Conservation (phyloP, 1,140 invertebrate species). For the Bathynomus jamesi region DNA sequence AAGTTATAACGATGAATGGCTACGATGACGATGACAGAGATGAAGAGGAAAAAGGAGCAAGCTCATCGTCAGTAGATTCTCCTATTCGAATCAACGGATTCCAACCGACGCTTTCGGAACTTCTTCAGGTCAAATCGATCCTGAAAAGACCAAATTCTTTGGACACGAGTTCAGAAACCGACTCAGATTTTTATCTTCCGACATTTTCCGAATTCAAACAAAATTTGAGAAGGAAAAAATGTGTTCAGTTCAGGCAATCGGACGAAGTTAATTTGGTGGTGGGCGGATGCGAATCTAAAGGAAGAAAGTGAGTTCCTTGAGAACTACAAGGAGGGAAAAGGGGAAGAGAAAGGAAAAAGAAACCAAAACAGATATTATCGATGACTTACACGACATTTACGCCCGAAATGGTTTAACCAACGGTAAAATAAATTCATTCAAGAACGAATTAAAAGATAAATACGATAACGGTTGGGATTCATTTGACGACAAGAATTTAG, state of each 20-base stretch:
- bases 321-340: slow-evolving; percentile 14
- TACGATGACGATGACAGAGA: slow-evolving; percentile 3
- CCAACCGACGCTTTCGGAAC: slow-evolving; percentile 26
- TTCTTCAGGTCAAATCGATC: slow-evolving; percentile 34
- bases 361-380: neutral
- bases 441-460: too few relatives aligned
- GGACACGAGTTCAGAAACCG: slow-evolving; percentile 36
- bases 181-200: slow-evolving; percentile 30
- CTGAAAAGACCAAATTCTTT: slow-evolving; percentile 33
- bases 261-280: slow-evolving; percentile 31
- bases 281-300: slow-evolving; percentile 23
- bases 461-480: too few relatives aligned
- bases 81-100: slow-evolving; percentile 16
- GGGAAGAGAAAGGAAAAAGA: slow-evolving; percentile 20
- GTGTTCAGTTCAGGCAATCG: slow-evolving; percentile 28
- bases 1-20: neutral
- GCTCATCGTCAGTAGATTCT: neutral
- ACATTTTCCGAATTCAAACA: slow-evolving; percentile 23
- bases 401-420: too few relatives aligned
- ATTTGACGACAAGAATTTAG: neutral
- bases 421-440: too few relatives aligned
- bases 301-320: slow-evolving; percentile 23
- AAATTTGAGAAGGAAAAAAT: slow-evolving; percentile 28
- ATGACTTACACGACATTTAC: slow-evolving; percentile 10
- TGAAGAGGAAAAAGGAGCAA: slow-evolving; percentile 1